Evolutionary conservation across 1,140 invertebrate species (phyloP).

Genomic region (Papilio aristodemus): DNA sequence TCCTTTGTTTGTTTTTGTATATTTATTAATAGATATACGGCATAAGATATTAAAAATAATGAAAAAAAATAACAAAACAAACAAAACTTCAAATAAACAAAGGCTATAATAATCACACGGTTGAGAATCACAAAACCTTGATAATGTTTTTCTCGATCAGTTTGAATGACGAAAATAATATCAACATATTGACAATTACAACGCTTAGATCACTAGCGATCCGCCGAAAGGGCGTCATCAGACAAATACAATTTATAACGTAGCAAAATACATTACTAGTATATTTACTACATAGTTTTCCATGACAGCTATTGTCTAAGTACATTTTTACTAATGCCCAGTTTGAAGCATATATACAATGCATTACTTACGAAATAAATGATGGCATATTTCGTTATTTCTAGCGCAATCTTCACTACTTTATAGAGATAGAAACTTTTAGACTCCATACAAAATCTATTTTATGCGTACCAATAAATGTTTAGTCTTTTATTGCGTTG

Average conservation of each 20-base stretch:
- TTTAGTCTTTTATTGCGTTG: neutral
- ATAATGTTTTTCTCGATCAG: constrained; percentile 3
- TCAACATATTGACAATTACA: neutral
- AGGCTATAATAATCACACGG: neutral
- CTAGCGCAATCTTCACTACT: no score
- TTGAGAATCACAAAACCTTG: neutral
- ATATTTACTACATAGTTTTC: no score
- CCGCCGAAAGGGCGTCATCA: neutral
- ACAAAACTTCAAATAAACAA: constrained; percentile 16
- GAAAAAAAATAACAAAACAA: neutral
- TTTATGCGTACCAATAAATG: no score
- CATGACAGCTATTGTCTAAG: no score
- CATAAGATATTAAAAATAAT: constrained; percentile 4
- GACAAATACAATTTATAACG: neutral
- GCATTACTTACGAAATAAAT: no score
- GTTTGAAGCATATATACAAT: no score
- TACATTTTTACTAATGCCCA: no score
- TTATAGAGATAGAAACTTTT: no score
- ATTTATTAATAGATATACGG: neutral
- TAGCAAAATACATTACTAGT: no score
- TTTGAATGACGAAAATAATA: neutral
- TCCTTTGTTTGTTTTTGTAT: neutral
- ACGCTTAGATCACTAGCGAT: neutral
- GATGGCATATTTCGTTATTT: no score
- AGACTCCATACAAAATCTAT: no score